A percentile compares a stretch with the other conserved stretches of the same genome.
phyloP scores from a whole-genome alignment of 2,113 vertebrate genomes.

The Cavia aperea region DNA sequence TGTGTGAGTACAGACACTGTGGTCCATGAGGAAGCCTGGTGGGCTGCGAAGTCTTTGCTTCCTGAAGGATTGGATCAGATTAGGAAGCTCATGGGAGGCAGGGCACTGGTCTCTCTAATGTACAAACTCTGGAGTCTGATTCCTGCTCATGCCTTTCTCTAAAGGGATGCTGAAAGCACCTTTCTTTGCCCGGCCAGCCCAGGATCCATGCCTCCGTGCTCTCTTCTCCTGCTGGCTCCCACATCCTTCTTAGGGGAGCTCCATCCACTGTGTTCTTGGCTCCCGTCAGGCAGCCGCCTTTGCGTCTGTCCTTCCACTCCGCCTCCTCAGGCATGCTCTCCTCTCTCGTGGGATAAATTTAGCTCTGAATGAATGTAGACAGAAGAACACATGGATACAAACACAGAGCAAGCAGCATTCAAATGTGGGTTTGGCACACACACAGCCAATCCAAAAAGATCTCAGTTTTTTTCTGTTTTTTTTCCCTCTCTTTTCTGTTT shows the following conservation, averaged over 20 bases:
- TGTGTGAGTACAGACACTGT: background rate
- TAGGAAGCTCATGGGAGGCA: background rate
- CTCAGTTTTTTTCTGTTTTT: conserved; percentile 6
- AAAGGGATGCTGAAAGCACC: background rate
- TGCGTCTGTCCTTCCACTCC: conserved; percentile 16
- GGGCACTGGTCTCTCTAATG: background rate
- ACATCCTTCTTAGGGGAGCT: background rate
- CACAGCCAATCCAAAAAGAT: background rate
- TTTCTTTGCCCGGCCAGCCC: background rate
- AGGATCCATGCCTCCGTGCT: background rate
- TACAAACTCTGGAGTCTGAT: background rate
- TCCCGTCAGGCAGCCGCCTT: conserved; percentile 25
- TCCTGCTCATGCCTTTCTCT: background rate
- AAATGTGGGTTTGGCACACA: conserved; percentile 38
- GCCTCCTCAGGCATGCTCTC: conserved; percentile 34
- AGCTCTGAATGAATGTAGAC: conserved; percentile 60
- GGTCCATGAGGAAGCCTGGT: background rate
- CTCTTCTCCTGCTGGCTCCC: background rate
- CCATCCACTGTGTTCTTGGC: conserved; percentile 3
- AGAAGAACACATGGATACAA: conserved; percentile 42
- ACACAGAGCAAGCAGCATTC: conserved; percentile 41
- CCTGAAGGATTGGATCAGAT: background rate
- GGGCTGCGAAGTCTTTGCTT: background rate
- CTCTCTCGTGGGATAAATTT: conserved; percentile 56
- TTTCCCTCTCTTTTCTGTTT: background rate